Base-by-base conservation (phyloP, 2,888 invertebrate genomes). In the Sminthurinus aureus region DNA sequence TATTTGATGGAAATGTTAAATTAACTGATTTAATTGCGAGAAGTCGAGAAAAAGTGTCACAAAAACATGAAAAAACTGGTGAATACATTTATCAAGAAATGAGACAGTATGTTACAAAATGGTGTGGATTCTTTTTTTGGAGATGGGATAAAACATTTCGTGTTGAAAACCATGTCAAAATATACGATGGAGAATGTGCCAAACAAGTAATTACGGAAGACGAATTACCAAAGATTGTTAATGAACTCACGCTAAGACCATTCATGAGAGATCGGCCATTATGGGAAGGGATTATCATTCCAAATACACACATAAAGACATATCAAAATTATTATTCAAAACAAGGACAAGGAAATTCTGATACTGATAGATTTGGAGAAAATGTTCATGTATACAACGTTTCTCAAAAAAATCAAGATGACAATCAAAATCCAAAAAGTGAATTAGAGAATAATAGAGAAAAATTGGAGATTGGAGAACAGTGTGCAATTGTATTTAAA, bases 261-360 rank as follows among this genome's bases (percentile, higher is more conserved):
- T 88, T 87, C 66, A 77, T 83, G 0, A 64, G 24, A 12, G 80
- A 83, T 64, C 77, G 78, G 51, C 83, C 85, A 50, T 87, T 87
- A 0, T 88, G 88, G 88, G 88, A 88, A 82, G 79, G 84, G 8
- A 81, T 87, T 12, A 67, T 87, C 13, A 22, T 87, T 9, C 81
- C 13, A 13, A 20, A 51, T 22, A 78, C 26, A 8, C 12, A n/a
- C 20, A 13, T 52, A 11, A 58, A 64, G 64, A 78, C 26, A 6
- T 64, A 22, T 26, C 24, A 8, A 3, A 64, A 64, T 26, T 78
- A 9, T 13, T 78, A 26, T 66, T 78, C 38, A 12, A 11, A 24
- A 11, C 24, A 73, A 67, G 24, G 73, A 73, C 73, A 73, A 22
- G 24, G 22, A 26, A 18, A 73, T 24, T 73, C 18, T 11, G 69